Conservation (phyloP, 2,113 vertebrate genomes). For the Cebidichthys violaceus region DNA sequence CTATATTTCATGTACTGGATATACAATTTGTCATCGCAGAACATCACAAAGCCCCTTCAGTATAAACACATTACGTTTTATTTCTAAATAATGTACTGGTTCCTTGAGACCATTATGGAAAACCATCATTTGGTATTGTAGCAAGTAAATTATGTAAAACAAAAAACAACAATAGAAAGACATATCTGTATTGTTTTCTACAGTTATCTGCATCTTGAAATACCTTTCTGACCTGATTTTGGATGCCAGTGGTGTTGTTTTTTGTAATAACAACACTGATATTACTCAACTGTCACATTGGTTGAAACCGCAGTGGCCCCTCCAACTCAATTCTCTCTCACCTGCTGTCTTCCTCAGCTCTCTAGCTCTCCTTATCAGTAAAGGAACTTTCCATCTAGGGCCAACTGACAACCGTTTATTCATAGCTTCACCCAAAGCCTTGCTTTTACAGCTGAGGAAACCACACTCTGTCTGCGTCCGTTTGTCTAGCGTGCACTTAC, state of each 20-base stretch:
- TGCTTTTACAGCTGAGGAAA: slow-evolving; percentile 73
- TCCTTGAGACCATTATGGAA: neutral
- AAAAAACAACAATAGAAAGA: neutral
- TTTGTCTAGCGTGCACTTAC: slow-evolving; percentile 37
- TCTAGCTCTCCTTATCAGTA: slow-evolving; percentile 67
- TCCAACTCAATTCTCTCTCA: slow-evolving; percentile 46
- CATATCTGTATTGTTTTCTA: slow-evolving; percentile 23
- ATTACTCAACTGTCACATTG: slow-evolving; percentile 72
- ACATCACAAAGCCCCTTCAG: neutral
- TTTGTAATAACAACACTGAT: slow-evolving; percentile 57
- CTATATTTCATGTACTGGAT: neutral
- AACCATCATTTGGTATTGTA: neutral
- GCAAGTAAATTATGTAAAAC: neutral
- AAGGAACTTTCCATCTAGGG: slow-evolving; percentile 72
- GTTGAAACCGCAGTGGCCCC: slow-evolving; percentile 58
- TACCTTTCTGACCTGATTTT: slow-evolving; percentile 53
- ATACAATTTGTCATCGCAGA: neutral
- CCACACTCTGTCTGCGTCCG: slow-evolving; percentile 66
- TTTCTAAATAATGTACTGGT: neutral
- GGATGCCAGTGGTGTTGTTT: slow-evolving; percentile 31
- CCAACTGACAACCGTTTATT: slow-evolving; percentile 81
- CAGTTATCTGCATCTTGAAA: slow-evolving; percentile 23
- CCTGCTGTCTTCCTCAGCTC: slow-evolving; percentile 49
- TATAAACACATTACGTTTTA: neutral
- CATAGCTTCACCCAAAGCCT: slow-evolving; percentile 60